A percentile compares a stretch with the other conserved stretches of the same genome.
These are phyloP conservation scores for Andricus curvator DNA, from an alignment of 2,888 invertebrate species.

Conservation along the genomic window DNA sequence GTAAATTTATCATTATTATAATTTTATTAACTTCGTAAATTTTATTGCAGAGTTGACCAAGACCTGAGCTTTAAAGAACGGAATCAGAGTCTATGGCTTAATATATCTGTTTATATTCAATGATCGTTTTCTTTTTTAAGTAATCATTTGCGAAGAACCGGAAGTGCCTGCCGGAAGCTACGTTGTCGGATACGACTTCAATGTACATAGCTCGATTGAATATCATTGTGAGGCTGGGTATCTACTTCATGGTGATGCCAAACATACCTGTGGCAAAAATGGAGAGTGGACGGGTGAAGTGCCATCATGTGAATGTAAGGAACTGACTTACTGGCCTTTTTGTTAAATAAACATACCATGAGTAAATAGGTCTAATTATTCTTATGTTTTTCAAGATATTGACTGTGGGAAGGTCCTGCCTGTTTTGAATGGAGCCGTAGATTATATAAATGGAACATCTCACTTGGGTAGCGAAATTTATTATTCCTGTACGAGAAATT, in stretches of 20 bases:
- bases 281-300: constrained; percentile 92
- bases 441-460: constrained; percentile 88
- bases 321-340: constrained; percentile 41
- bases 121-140: constrained; percentile 77
- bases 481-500: constrained; percentile 90
- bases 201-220: constrained; percentile 91
- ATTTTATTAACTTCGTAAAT: too few relatives aligned
- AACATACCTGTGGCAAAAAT: constrained; percentile 85
- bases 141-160: constrained; percentile 92
- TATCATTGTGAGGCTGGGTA: constrained; percentile 94
- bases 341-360: too few relatives aligned
- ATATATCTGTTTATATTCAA: constrained; percentile 3
- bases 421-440: constrained; percentile 87
- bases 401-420: constrained; percentile 93
- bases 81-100: too few relatives aligned
- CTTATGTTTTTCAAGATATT: constrained; percentile 82
- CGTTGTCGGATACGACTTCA: constrained; percentile 93
- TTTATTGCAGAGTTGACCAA: too few relatives aligned
- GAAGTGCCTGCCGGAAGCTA: constrained; percentile 91
- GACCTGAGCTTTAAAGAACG: too few relatives aligned
- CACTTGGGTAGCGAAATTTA: constrained; percentile 89
- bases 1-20: constrained; percentile 79
- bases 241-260: constrained; percentile 86
- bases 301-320: constrained; percentile 91
- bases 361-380: neutral